Conservation (phyloP, 2,888 invertebrate genomes). For the Boloria euphrosyne region DNA sequence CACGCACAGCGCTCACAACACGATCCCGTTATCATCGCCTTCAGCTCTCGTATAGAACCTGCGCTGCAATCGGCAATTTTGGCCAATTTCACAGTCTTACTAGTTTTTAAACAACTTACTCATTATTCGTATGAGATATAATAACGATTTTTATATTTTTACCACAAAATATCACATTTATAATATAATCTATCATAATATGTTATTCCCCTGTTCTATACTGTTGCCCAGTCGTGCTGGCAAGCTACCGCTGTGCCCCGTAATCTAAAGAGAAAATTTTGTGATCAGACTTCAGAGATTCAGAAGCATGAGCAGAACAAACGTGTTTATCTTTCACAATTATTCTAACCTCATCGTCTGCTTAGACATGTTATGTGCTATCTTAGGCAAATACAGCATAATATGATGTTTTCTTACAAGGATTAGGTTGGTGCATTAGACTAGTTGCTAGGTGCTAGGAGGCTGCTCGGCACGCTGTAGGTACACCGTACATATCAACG, state of each 20-base stretch:
- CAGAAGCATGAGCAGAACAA: no score
- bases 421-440: not conserved
- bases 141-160: no score
- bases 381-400: not conserved
- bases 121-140: conserved; percentile 12
- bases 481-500: conserved; percentile 1
- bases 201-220: no score
- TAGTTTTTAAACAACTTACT: conserved; percentile 5
- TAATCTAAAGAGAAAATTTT: no score
- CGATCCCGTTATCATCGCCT: conserved; percentile 26
- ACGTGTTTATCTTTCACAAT: no score
- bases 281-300: no score
- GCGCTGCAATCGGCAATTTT: conserved; percentile 15
- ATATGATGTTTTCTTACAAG: not conserved
- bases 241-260: no score
- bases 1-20: not conserved
- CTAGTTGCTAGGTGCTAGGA: conserved; percentile 3
- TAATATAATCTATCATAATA: no score
- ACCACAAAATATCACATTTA: no score
- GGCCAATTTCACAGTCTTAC: conserved; percentile 1
- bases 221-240: no score
- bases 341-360: no score
- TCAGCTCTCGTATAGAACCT: conserved; percentile 23
- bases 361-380: no score
- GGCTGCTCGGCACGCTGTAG: not conserved